A percentile compares a stretch with the other conserved stretches of the same genome.
These are phyloP conservation scores for Anaspis maculata DNA, from an alignment of 2,888 invertebrate genomes.

Conservation along the genomic window DNA sequence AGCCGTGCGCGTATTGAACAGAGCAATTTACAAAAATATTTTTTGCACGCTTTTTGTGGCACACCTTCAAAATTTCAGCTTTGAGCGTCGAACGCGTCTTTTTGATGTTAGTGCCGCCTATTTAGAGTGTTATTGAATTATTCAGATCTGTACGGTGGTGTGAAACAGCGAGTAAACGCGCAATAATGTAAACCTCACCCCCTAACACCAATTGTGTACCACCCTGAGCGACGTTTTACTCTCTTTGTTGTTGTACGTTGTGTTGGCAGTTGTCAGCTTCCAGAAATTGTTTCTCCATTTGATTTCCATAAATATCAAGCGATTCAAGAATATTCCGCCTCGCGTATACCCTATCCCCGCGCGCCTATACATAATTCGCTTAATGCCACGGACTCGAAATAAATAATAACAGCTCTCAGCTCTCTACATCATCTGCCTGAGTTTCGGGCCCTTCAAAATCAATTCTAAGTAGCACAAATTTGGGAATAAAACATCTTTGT, in stretches of 20 bases:
- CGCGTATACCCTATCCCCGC: not conserved
- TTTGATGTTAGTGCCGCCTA: conserved; percentile 36
- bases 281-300: conserved; percentile 16
- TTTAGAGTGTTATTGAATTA: conserved; percentile 38
- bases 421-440: conserved; percentile 1
- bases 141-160: conserved; percentile 37
- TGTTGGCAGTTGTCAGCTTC: conserved; percentile 15
- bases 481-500: conserved; percentile 14
- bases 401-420: too few relatives aligned
- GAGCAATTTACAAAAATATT: conserved; percentile 17
- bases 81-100: too few relatives aligned
- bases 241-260: conserved; percentile 16
- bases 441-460: conserved; percentile 4
- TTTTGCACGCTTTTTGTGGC: conserved; percentile 18
- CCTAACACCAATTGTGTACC: conserved; percentile 24
- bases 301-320: conserved; percentile 14
- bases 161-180: conserved; percentile 37
- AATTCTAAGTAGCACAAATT: conserved; percentile 12
- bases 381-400: too few relatives aligned
- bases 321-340: conserved; percentile 6
- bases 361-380: not conserved
- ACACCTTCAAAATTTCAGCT: too few relatives aligned
- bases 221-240: conserved; percentile 20
- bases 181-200: conserved; percentile 36
- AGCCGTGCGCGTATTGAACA: too few relatives aligned